Percentiles rank a stretch among this genome's conserved stretches.
phyloP scores from a whole-genome alignment of 1,140 invertebrate genomes.

The Leucophenga varia region DNA sequence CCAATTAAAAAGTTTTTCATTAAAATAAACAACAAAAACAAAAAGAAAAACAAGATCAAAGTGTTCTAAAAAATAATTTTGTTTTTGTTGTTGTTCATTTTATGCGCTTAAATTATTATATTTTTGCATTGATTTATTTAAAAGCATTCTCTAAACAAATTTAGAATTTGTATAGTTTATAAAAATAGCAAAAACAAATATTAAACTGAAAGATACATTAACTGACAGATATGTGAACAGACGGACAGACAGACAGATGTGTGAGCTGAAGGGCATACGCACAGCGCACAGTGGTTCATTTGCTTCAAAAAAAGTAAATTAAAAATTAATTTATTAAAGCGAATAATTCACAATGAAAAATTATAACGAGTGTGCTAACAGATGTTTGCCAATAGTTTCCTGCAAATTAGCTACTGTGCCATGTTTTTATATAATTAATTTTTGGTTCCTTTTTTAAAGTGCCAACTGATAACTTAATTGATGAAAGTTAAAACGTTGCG shows the following conservation, averaged over 20 bases:
- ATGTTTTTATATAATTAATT: too few relatives aligned
- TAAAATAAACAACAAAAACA: too few relatives aligned
- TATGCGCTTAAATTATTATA: neutral
- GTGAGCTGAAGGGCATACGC: neutral
- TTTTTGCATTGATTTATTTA: slow-evolving; percentile 14
- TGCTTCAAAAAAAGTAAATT: neutral
- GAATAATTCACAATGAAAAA: too few relatives aligned
- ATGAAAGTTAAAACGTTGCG: too few relatives aligned
- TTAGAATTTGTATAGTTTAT: slow-evolving; percentile 21
- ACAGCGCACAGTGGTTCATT: neutral
- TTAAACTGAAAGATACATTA: neutral
- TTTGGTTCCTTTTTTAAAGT: slow-evolving; percentile 17
- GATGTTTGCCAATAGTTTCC: too few relatives aligned
- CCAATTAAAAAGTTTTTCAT: too few relatives aligned
- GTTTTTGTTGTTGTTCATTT: too few relatives aligned
- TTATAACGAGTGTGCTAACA: too few relatives aligned
- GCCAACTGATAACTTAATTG: too few relatives aligned
- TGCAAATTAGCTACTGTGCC: too few relatives aligned
- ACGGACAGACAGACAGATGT: neutral
- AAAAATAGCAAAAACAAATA: slow-evolving; percentile 16
- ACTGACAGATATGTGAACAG: slow-evolving; percentile 3
- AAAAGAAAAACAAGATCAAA: too few relatives aligned
- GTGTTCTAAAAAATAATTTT: too few relatives aligned
- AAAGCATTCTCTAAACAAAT: slow-evolving; percentile 12
- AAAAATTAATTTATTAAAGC: neutral